These are phyloP conservation scores for Caenorhabditis panamensis DNA, from an alignment of 2,888 invertebrate species.

Conservation along the genomic window DNA sequence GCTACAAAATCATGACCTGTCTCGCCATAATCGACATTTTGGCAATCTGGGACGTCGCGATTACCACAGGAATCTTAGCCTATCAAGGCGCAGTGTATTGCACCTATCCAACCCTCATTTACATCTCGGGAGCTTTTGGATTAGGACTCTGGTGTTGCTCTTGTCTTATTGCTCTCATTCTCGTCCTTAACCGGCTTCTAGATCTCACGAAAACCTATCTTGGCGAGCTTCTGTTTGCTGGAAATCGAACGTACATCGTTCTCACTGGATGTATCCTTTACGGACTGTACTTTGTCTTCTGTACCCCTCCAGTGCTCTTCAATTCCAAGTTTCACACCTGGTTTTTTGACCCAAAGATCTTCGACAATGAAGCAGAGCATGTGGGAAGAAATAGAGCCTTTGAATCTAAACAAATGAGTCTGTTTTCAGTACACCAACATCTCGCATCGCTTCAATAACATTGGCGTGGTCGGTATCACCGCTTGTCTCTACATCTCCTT, in stretches of 20 bases:
- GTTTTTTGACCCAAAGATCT: conserved; percentile 62
- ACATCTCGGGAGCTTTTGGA: conserved; percentile 21
- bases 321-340: conserved; percentile 52
- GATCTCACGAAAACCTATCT: conserved; percentile 47
- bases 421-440: conserved; percentile 24
- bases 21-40: conserved; percentile 60
- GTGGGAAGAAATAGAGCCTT: too few species aligned
- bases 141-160: conserved; percentile 62
- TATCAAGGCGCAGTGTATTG: conserved; percentile 42
- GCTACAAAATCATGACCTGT: conserved; percentile 67
- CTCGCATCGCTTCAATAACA: conserved; percentile 17
- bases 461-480: conserved; percentile 6
- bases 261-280: conserved; percentile 51
- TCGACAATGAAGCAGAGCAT: neutral
- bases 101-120: conserved; percentile 29
- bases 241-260: conserved; percentile 36
- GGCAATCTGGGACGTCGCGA: conserved; percentile 35
- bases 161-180: too few species aligned
- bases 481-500: conserved; percentile 4
- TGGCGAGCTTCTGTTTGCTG: conserved; percentile 27
- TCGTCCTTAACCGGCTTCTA: too few species aligned
- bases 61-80: conserved; percentile 34
- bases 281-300: conserved; percentile 53
- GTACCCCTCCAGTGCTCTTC: conserved; percentile 58
- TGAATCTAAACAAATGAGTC: too few species aligned